phyloP scores from a whole-genome alignment of 2,888 invertebrate species.

The Hanleya hanleyi region DNA sequence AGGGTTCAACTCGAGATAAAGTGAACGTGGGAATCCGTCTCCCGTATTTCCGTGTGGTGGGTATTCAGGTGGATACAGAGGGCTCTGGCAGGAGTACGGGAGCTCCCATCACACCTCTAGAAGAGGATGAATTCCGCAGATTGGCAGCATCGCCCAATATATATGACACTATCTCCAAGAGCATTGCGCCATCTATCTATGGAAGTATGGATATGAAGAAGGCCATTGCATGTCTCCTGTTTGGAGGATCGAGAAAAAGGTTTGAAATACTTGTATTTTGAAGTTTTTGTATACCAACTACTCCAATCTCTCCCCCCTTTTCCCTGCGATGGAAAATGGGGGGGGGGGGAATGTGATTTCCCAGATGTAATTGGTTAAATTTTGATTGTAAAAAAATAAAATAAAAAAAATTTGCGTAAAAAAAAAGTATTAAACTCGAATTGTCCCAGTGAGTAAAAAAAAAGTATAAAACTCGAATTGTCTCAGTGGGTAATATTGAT shows the following conservation, averaged over 20 bases:
- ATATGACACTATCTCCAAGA: constrained; percentile 90
- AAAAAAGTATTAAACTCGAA: no score
- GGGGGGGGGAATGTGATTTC: no score
- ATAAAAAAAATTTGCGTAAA: no score
- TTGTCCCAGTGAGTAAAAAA: no score
- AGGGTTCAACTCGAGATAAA: constrained; percentile 80
- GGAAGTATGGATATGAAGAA: constrained; percentile 97
- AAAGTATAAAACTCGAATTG: no score
- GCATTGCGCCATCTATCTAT: constrained; percentile 97
- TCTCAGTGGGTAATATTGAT: no score
- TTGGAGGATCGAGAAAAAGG: constrained; percentile 85
- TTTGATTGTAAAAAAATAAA: no score
- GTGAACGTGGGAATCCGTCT: constrained; percentile 88
- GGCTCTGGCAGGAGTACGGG: constrained; percentile 69
- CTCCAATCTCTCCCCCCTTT: no score
- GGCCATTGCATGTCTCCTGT: constrained; percentile 94
- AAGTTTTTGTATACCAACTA: no score
- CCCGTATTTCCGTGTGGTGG: constrained; percentile 95
- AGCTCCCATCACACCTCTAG: constrained; percentile 70
- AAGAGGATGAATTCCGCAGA: constrained; percentile 86
- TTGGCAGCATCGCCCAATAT: constrained; percentile 89
- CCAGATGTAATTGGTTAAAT: no score
- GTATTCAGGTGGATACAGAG: constrained; percentile 87
- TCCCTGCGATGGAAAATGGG: no score
- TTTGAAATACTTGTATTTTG: constrained; percentile 44